These are phyloP conservation scores for Acanthopleura granulata DNA, from an alignment of 2,888 invertebrate species.

Conservation along the genomic window DNA sequence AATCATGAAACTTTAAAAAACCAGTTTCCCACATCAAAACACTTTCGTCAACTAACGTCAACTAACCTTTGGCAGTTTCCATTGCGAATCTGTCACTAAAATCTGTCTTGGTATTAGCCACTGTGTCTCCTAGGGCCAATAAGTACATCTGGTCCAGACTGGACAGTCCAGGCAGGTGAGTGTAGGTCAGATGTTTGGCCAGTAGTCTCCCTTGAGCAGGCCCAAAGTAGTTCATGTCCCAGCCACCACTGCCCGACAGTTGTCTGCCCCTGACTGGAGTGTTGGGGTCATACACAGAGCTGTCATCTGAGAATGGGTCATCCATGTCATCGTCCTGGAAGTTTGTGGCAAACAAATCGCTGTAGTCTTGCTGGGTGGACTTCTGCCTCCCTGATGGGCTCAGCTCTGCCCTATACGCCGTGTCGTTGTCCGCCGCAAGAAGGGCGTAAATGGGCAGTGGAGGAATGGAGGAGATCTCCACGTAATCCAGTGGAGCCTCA, in stretches of 20 bases:
- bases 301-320: conserved; percentile 47
- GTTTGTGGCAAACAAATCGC: conserved; percentile 80
- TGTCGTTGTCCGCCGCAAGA: conserved; percentile 84
- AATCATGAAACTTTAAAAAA: too few relatives aligned
- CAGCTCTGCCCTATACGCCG: conserved; percentile 24
- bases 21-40: too few relatives aligned
- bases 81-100: conserved; percentile 52
- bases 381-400: conserved; percentile 26
- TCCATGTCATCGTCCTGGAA: conserved; percentile 46
- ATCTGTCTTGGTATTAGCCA: conserved; percentile 73
- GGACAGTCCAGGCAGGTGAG: conserved; percentile 80
- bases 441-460: conserved; percentile 97
- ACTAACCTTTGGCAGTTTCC: conserved; percentile 17
- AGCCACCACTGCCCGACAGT: conserved; percentile 28
- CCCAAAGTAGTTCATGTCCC: conserved; percentile 57
- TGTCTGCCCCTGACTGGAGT: conserved; percentile 24
- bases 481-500: conserved; percentile 69
- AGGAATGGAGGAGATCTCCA: conserved; percentile 97
- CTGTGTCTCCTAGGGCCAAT: conserved; percentile 97
- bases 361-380: conserved; percentile 79
- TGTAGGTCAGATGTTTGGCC: conserved; percentile 83
- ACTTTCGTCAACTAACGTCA: not conserved
- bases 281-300: conserved; percentile 79
- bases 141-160: conserved; percentile 99
- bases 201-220: conserved; percentile 54